Conservation (phyloP, 2,888 invertebrate species). For the Tanytarsus gracilentus region DNA sequence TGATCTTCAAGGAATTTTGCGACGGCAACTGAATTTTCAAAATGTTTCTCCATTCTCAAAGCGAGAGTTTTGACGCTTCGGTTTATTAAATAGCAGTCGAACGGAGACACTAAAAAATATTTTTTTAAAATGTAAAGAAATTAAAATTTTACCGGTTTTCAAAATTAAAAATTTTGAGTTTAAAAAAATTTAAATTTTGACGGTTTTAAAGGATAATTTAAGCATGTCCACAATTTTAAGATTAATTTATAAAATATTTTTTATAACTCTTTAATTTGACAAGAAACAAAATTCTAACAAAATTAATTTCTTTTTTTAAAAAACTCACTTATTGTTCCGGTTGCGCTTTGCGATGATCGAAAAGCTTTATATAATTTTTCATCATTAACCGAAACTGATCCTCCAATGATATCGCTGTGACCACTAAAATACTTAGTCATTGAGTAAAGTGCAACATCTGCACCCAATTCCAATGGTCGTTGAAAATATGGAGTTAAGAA, state of each 20-base stretch:
- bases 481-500: constrained; percentile 33
- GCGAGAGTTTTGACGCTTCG: constrained; percentile 67
- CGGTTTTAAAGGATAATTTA: not conserved
- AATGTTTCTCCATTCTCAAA: constrained; percentile 62
- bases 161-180: constrained; percentile 30
- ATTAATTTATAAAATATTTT: no score
- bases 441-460: constrained; percentile 34
- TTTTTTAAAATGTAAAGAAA: no score
- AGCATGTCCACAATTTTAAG: no score
- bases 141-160: no score
- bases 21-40: constrained; percentile 53
- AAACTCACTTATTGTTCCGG: no score
- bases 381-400: constrained; percentile 32
- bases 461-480: constrained; percentile 35
- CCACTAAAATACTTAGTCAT: constrained; percentile 35
- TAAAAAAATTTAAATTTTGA: no score
- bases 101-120: constrained; percentile 71
- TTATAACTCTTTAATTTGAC: constrained; percentile 4
- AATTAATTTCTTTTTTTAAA: not conserved
- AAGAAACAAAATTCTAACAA: not conserved
- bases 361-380: constrained; percentile 44
- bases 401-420: constrained; percentile 35
- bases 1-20: constrained; percentile 56
- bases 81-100: constrained; percentile 68
- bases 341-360: constrained; percentile 50